These are phyloP conservation scores for Phycodurus eques DNA, from an alignment of 2,113 vertebrate species.

Conservation along the genomic window DNA sequence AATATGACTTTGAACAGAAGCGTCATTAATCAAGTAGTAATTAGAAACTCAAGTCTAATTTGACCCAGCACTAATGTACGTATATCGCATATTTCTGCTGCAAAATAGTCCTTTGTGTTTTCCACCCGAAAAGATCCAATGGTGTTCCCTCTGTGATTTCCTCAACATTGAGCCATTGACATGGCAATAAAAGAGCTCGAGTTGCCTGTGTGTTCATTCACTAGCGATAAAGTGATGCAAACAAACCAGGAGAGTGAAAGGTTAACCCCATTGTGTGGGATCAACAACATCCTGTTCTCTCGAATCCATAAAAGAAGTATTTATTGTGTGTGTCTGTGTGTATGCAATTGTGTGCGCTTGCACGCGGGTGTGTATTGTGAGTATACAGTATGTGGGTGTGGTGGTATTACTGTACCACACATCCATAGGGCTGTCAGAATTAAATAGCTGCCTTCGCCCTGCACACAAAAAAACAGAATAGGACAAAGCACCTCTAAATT, in stretches of 20 bases:
- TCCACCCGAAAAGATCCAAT: background rate
- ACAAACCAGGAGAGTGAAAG: slow-evolving; percentile 50
- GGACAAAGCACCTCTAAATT: background rate
- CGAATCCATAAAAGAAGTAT: slow-evolving; percentile 41
- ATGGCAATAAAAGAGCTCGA: slow-evolving; percentile 41
- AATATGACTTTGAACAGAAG: background rate
- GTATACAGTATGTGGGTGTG: slow-evolving; percentile 34
- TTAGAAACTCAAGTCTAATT: background rate
- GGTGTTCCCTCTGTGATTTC: background rate
- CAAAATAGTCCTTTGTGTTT: background rate
- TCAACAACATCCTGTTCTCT: slow-evolving; percentile 51
- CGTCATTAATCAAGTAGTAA: background rate
- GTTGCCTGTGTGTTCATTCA: slow-evolving; percentile 44
- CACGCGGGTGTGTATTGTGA: slow-evolving; percentile 10
- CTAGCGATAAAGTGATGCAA: slow-evolving; percentile 16
- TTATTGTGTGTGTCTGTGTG: slow-evolving; percentile 31
- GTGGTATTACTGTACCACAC: slow-evolving; percentile 39
- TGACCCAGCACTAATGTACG: too few species aligned
- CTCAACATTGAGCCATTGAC: slow-evolving; percentile 19
- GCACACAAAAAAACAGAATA: slow-evolving; percentile 25
- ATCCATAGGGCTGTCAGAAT: slow-evolving; percentile 34
- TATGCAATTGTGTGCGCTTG: too few species aligned
- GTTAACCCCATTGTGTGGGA: slow-evolving; percentile 41
- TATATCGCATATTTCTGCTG: slow-evolving; percentile 10
- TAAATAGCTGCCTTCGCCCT: slow-evolving; percentile 24